These are phyloP conservation scores for Eudemis profundana DNA, from an alignment of 2,888 invertebrate species.

Conservation along the genomic window DNA sequence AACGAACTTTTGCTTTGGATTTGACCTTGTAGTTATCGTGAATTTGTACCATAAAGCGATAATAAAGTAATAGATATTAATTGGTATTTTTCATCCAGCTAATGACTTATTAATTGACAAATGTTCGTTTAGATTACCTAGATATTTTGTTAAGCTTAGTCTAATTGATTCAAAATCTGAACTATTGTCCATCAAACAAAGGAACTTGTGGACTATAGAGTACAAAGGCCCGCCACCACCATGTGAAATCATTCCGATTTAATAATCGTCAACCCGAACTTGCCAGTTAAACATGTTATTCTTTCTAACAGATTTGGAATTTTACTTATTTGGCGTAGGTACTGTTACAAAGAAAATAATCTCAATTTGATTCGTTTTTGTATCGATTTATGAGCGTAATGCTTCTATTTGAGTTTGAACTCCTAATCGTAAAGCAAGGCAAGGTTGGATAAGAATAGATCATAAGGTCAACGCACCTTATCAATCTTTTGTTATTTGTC, in stretches of 20 bases:
- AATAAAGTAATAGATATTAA: not conserved
- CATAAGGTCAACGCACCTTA: slow-evolving; percentile 11
- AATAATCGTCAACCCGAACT: too few species aligned
- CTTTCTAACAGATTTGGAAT: not conserved
- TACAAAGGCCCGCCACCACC: too few species aligned
- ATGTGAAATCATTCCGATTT: too few species aligned
- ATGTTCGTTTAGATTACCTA: too few species aligned
- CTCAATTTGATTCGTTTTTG: not conserved
- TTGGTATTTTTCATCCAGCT: not conserved
- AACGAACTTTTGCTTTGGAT: slow-evolving; percentile 11
- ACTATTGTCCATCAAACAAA: too few species aligned
- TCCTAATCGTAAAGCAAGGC: slow-evolving; percentile 17
- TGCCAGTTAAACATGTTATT: too few species aligned
- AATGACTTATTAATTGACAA: not conserved
- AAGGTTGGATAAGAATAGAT: slow-evolving; percentile 28
- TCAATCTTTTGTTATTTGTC: slow-evolving; percentile 15
- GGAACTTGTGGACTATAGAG: too few species aligned
- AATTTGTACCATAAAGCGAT: slow-evolving; percentile 14
- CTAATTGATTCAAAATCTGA: too few species aligned
- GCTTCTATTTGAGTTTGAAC: not conserved
- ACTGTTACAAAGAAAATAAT: not conserved
- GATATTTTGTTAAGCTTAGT: too few species aligned
- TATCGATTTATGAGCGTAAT: not conserved
- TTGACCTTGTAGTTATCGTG: slow-evolving; percentile 27
- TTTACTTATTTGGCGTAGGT: not conserved